Conservation (phyloP, 2,797 vertebrate species). For the Takifugu rubripes region DNA sequence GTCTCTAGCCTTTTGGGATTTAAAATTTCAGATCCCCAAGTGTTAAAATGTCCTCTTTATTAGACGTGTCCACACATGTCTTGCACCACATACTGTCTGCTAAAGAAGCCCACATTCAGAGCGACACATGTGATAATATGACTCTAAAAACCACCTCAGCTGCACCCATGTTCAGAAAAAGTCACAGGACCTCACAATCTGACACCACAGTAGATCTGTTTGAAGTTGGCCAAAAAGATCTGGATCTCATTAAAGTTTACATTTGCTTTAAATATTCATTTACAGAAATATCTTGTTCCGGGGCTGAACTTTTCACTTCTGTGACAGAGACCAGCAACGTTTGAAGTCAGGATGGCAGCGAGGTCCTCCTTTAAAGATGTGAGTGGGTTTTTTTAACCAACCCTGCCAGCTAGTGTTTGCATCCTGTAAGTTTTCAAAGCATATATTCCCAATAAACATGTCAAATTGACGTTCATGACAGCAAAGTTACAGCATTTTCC, state of each 20-base stretch:
- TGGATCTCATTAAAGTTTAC: constrained; percentile 37
- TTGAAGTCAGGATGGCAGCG: constrained; percentile 13
- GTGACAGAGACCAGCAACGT: constrained; percentile 9
- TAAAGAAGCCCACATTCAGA: constrained; percentile 2
- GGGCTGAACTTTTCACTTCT: not conserved
- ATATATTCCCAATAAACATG: too few relatives aligned
- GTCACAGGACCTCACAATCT: constrained; percentile 51
- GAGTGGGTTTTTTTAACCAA: not conserved
- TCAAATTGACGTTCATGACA: too few relatives aligned
- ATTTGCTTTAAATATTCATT: constrained; percentile 50
- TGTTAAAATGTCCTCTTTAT: too few relatives aligned
- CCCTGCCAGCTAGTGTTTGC: too few relatives aligned
- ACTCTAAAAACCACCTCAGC: constrained; percentile 45
- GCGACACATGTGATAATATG: constrained; percentile 33
- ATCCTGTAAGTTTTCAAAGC: too few relatives aligned
- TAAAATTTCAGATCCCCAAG: too few relatives aligned
- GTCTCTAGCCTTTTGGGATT: not conserved
- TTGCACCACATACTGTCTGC: constrained; percentile 20
- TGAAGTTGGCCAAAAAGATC: constrained; percentile 35
- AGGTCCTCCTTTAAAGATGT: not conserved
- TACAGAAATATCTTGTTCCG: constrained; percentile 11
- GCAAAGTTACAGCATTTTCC: too few relatives aligned
- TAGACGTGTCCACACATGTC: not conserved
- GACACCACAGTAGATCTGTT: constrained; percentile 37
- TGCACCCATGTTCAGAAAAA: constrained; percentile 69